phyloP scores from a whole-genome alignment of 2,888 invertebrate species.

The Aleiodes alternator region DNA sequence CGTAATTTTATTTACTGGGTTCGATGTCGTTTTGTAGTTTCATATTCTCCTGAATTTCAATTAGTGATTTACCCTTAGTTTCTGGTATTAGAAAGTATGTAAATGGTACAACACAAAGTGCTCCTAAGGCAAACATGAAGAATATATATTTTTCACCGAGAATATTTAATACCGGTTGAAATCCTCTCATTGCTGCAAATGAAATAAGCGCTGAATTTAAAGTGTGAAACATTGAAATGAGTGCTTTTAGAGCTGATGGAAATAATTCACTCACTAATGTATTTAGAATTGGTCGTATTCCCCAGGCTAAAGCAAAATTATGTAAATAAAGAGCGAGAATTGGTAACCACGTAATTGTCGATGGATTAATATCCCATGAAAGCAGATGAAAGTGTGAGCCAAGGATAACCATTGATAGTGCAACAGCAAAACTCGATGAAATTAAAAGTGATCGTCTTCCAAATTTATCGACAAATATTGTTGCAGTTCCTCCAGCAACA shows the following conservation, averaged over 20 bases:
- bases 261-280: slow-evolving; percentile 69
- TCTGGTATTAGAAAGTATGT: slow-evolving; percentile 65
- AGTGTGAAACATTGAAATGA: slow-evolving; percentile 63
- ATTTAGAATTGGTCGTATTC: slow-evolving; percentile 65
- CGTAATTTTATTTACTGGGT: background rate
- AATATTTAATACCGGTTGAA: slow-evolving; percentile 65
- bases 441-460: slow-evolving; percentile 76
- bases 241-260: slow-evolving; percentile 66
- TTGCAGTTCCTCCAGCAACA: slow-evolving; percentile 74
- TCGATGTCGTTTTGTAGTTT: slow-evolving; percentile 27
- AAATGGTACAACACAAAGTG: slow-evolving; percentile 61
- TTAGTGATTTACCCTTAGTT: slow-evolving; percentile 67
- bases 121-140: slow-evolving; percentile 64
- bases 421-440: slow-evolving; percentile 72
- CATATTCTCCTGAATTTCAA: slow-evolving; percentile 64
- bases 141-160: slow-evolving; percentile 67
- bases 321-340: slow-evolving; percentile 61
- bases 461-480: slow-evolving; percentile 76
- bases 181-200: slow-evolving; percentile 63
- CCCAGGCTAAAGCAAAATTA: slow-evolving; percentile 62
- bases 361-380: slow-evolving; percentile 49
- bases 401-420: slow-evolving; percentile 63
- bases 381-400: slow-evolving; percentile 68
- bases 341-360: slow-evolving; percentile 64
- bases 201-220: slow-evolving; percentile 60